Evolutionary conservation across 1,140 invertebrate genomes (phyloP).

Genomic region (Tetramorium alpestre): DNA sequence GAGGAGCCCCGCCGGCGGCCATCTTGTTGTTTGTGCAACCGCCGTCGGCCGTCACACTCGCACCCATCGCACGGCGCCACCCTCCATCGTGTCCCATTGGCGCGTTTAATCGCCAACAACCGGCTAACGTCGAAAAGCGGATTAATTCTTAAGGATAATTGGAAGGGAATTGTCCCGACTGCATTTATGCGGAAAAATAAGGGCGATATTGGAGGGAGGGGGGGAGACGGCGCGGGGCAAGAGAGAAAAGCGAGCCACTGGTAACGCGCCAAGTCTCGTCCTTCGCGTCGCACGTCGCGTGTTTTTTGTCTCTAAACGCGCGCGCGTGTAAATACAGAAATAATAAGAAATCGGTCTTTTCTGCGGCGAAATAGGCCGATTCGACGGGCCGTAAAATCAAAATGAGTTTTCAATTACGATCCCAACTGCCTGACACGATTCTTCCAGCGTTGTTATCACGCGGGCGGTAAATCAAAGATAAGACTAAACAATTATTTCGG

Average conservation of each 20-base stretch:
- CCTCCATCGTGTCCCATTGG: slow-evolving; percentile 64
- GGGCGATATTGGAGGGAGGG: neutral
- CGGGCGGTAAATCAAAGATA: neutral
- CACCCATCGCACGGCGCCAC: slow-evolving; percentile 66
- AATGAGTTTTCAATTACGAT: neutral
- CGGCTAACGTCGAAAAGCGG: slow-evolving; percentile 59
- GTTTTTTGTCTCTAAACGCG: slow-evolving; percentile 8
- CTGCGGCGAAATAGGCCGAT: neutral
- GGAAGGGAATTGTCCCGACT: slow-evolving; percentile 58
- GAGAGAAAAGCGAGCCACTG: slow-evolving; percentile 40
- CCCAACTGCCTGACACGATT: neutral
- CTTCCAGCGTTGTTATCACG: neutral
- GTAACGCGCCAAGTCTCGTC: slow-evolving; percentile 48
- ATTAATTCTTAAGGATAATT: slow-evolving; percentile 67
- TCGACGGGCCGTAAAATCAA: neutral
- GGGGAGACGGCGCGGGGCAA: neutral
- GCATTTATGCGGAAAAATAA: slow-evolving; percentile 65
- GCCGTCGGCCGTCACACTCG: slow-evolving; percentile 77
- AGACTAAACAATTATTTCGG: neutral
- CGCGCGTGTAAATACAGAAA: neutral
- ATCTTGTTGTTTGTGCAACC: slow-evolving; percentile 85
- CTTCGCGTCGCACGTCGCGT: slow-evolving; percentile 11
- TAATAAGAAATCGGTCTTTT: slow-evolving; percentile 2
- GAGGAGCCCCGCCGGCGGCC: slow-evolving; percentile 74
- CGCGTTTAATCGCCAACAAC: slow-evolving; percentile 71